These are phyloP conservation scores for Campylomormyrus tamandua DNA, from an alignment of 2,113 vertebrate species.

Conservation along the genomic window DNA sequence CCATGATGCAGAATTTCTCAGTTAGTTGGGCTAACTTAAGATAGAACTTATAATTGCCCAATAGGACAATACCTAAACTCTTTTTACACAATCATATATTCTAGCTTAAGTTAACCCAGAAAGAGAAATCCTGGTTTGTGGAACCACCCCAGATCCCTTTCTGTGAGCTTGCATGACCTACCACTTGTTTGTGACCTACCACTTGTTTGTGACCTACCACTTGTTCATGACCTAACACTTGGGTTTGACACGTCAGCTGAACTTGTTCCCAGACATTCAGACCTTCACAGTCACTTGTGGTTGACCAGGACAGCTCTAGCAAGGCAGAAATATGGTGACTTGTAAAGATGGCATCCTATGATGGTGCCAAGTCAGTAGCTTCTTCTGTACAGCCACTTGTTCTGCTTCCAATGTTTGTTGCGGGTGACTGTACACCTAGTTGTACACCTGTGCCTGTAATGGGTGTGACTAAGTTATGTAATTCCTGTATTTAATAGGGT, in stretches of 20 bases:
- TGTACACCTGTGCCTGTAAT: not conserved
- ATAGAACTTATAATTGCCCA: not conserved
- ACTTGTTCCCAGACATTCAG: not conserved
- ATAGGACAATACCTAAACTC: not conserved
- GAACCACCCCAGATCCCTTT: not conserved
- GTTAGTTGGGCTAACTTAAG: no score
- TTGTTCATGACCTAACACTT: no score
- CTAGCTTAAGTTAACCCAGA: not conserved
- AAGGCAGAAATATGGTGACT: not conserved
- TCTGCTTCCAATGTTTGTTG: not conserved
- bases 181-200: not conserved
- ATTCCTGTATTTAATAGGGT: not conserved
- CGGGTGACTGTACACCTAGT: not conserved
- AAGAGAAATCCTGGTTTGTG: not conserved
- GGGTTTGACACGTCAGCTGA: not conserved
- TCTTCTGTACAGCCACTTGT: not conserved
- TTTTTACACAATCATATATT: not conserved
- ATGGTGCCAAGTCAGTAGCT: not conserved
- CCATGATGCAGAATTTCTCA: no score
- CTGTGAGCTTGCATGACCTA: not conserved
- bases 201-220: no score
- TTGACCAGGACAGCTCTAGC: not conserved
- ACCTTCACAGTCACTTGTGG: not conserved
- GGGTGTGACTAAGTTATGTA: not conserved
- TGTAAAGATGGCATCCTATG: not conserved